These are phyloP conservation scores for Rhagologus leucostigma DNA, from an alignment of 2,113 vertebrate species.

Conservation along the genomic window DNA sequence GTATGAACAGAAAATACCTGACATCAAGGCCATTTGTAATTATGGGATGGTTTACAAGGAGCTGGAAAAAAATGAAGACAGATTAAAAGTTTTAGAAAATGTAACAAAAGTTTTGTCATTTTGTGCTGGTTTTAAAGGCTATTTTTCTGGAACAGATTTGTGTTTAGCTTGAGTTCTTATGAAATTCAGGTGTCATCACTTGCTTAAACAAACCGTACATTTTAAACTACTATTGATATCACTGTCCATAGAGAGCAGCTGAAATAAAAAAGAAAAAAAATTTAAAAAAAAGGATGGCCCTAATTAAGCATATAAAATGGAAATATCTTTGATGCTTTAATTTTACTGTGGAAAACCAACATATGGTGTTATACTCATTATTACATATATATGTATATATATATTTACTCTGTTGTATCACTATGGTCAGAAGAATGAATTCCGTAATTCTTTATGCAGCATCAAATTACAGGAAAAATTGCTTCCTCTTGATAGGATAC, in stretches of 20 bases:
- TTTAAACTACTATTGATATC: background rate
- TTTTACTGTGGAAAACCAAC: background rate
- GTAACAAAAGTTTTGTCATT: background rate
- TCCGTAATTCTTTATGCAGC: background rate
- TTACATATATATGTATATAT: too few relatives aligned
- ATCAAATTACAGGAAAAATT: background rate
- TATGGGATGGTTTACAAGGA: background rate
- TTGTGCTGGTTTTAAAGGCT: background rate
- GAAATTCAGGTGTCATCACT: background rate
- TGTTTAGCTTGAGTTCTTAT: background rate
- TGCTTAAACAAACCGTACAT: background rate
- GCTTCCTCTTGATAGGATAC: background rate
- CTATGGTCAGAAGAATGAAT: background rate
- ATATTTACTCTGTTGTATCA: background rate
- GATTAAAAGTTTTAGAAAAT: background rate
- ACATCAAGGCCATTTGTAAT: background rate
- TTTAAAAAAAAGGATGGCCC: accelerated
- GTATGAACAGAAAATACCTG: background rate
- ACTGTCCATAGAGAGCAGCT: background rate
- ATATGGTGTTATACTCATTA: background rate
- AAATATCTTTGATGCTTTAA: background rate
- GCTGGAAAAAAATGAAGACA: background rate
- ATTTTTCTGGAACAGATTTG: background rate
- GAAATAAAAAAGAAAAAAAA: background rate
- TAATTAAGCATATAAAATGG: background rate